Conservation (phyloP, 2,888 invertebrate genomes). For the Antheraea assamensis region DNA sequence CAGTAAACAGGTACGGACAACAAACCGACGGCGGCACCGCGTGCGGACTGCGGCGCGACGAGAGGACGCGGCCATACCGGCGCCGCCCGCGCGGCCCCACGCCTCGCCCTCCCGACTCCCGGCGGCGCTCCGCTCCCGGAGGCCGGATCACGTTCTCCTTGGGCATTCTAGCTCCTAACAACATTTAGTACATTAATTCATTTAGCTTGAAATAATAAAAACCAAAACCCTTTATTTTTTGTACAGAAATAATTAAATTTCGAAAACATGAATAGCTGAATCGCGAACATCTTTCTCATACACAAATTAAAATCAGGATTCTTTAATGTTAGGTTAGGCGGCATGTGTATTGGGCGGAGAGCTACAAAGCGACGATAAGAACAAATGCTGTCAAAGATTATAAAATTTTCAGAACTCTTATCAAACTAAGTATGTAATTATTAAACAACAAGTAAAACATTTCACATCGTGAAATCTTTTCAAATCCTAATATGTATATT, state of each 20-base stretch:
- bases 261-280: neutral
- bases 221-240: neutral
- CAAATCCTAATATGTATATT: no score
- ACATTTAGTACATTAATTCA: slow-evolving; percentile 22
- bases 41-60: slow-evolving; percentile 72
- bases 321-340: slow-evolving; percentile 33
- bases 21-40: slow-evolving; percentile 64
- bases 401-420: neutral
- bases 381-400: slow-evolving; percentile 41
- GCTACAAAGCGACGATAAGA: slow-evolving; percentile 46
- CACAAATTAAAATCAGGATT: neutral
- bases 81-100: slow-evolving; percentile 43
- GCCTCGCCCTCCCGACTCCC: slow-evolving; percentile 39
- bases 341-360: slow-evolving; percentile 44
- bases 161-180: slow-evolving; percentile 22
- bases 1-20: slow-evolving; percentile 49
- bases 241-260: neutral
- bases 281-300: neutral
- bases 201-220: neutral
- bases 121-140: slow-evolving; percentile 39
- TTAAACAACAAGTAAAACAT: neutral
- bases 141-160: slow-evolving; percentile 31
- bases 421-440: neutral
- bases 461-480: neutral
- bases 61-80: slow-evolving; percentile 34